Evolutionary conservation across 2,888 invertebrate species (phyloP).

Genomic region (Panzeria rudis): DNA sequence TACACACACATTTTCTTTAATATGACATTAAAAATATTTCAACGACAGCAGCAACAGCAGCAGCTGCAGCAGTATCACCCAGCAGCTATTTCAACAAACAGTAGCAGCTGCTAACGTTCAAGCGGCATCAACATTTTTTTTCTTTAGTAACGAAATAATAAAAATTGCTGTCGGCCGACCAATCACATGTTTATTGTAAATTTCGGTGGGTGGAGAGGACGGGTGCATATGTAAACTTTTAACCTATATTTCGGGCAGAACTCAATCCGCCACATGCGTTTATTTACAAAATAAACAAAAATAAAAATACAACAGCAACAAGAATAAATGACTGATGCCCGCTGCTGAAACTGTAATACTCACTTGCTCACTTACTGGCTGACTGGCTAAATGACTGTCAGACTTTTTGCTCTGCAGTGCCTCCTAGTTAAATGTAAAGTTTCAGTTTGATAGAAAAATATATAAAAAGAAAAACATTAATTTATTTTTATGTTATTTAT

Average conservation of each 20-base stretch:
- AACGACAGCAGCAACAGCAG: constrained; percentile 12
- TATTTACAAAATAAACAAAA: constrained; percentile 76
- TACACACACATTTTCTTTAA: constrained; percentile 41
- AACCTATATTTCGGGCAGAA: constrained; percentile 78
- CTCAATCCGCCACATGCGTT: constrained; percentile 75
- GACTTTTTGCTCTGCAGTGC: constrained; percentile 59
- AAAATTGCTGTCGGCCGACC: constrained; percentile 58
- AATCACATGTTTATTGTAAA: constrained; percentile 55
- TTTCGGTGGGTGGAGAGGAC: constrained; percentile 72
- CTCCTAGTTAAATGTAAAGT: constrained; percentile 42
- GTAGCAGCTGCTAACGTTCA: constrained; percentile 6
- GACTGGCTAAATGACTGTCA: not conserved
- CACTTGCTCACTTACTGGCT: not conserved
- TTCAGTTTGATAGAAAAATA: constrained; percentile 9
- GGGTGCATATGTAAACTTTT: constrained; percentile 78
- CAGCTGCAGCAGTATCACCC: constrained; percentile 3
- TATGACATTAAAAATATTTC: constrained; percentile 65
- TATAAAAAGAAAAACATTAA: not conserved
- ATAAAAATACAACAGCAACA: constrained; percentile 31
- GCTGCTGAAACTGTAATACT: constrained; percentile 51
- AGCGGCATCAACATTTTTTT: constrained; percentile 15
- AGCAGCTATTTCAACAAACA: constrained; percentile 8
- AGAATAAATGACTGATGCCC: constrained; percentile 39
- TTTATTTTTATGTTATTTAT: constrained; percentile 47
- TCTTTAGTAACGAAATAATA: constrained; percentile 33